These are phyloP conservation scores for Botrylloides violaceus DNA, from an alignment of 23 tunicate genomes.

Conservation along the genomic window DNA sequence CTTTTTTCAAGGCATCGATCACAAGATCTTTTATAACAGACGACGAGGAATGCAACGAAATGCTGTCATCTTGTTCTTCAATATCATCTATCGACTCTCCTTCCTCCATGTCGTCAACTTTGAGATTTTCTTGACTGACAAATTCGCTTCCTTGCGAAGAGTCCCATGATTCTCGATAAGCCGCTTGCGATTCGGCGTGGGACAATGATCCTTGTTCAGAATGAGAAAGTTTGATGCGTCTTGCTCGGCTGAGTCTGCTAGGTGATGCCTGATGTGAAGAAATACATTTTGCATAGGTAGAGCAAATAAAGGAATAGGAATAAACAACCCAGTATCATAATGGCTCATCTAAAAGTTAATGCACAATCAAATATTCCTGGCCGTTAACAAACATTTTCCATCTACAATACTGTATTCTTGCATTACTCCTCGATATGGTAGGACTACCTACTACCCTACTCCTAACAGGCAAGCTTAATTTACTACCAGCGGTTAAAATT, in stretches of 20 bases:
- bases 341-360: too few species aligned
- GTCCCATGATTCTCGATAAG: neutral
- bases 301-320: too few species aligned
- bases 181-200: neutral
- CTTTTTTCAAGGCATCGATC: slow-evolving; percentile 86
- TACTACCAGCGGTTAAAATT: too few species aligned
- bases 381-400: too few species aligned
- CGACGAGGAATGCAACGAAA: slow-evolving; percentile 84
- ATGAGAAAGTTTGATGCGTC: neutral
- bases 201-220: neutral
- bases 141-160: neutral
- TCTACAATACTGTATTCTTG: too few species aligned
- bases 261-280: slow-evolving; percentile 2
- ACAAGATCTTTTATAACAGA: slow-evolving; percentile 87
- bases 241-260: neutral
- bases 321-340: too few species aligned
- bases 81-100: slow-evolving; percentile 8
- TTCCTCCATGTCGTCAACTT: neutral
- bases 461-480: too few species aligned
- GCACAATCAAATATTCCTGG: too few species aligned
- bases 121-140: neutral
- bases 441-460: too few species aligned
- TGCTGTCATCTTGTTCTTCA: slow-evolving; percentile 75
- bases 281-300: too few species aligned
- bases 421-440: too few species aligned